Conservation (phyloP, 2,797 vertebrate genomes). For the Thamnophis elegans region DNA sequence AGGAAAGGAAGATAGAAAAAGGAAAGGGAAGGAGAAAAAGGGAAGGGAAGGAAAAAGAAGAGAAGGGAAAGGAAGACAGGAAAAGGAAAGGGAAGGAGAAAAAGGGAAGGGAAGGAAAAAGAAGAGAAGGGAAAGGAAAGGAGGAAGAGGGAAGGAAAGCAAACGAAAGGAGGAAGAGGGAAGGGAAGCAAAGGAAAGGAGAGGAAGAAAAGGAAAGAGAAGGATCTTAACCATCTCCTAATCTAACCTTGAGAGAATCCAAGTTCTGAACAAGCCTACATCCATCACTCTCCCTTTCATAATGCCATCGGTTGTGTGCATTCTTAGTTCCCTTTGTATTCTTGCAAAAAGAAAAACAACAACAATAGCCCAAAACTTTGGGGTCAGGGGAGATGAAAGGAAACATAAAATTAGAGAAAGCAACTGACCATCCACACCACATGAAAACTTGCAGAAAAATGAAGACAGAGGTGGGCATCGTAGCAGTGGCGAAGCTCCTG, state of each 20-base stretch:
- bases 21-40: too few species aligned
- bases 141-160: not conserved
- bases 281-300: conserved; percentile 36
- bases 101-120: not conserved
- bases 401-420: conserved; percentile 71
- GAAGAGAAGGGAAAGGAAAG: not conserved
- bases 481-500: conserved; percentile 81
- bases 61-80: too few species aligned
- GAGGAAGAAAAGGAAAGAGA: not conserved
- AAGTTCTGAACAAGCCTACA: not conserved
- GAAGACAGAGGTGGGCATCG: conserved; percentile 77
- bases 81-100: too few species aligned
- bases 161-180: rapidly evolving
- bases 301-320: conserved; percentile 35
- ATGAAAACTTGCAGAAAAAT: conserved; percentile 93
- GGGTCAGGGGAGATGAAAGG: conserved; percentile 47
- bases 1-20: rapidly evolving
- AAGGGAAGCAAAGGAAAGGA: not conserved
- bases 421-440: conserved; percentile 87
- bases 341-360: not conserved
- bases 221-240: not conserved
- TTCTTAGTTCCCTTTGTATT: conserved; percentile 26
- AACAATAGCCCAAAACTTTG: conserved; percentile 11
- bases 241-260: not conserved
- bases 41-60: too few species aligned